Conservation (phyloP, 2,113 vertebrate genomes). For the Cygnus buccinator region DNA sequence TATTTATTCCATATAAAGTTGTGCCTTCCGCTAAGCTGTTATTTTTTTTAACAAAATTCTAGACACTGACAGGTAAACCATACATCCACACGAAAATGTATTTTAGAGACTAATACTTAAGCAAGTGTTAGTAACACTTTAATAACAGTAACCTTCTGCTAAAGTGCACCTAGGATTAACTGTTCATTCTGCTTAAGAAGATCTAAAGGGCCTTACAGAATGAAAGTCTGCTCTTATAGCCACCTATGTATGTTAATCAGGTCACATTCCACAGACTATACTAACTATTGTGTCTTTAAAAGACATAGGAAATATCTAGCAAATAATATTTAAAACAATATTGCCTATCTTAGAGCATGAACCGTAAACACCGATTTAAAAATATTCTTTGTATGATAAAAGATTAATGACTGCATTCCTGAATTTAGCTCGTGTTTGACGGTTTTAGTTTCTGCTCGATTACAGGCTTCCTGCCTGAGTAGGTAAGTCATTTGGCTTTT, state of each 20-base stretch:
- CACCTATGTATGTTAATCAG: neutral
- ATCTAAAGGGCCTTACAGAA: neutral
- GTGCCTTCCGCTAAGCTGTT: neutral
- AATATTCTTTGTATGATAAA: neutral
- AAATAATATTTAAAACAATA: conserved; percentile 3
- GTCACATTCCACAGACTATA: neutral
- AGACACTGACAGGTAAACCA: neutral
- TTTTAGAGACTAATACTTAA: neutral
- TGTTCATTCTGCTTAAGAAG: conserved; percentile 45
- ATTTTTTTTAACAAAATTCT: neutral
- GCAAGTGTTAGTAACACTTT: neutral
- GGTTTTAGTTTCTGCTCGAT: neutral
- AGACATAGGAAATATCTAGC: neutral
- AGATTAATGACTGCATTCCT: neutral
- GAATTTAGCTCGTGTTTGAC: neutral
- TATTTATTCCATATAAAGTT: neutral
- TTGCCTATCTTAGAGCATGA: neutral
- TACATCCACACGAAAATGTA: neutral
- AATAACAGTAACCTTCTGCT: conserved; percentile 34
- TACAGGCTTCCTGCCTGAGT: neutral
- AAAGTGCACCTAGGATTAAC: conserved; percentile 37
- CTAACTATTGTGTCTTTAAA: neutral
- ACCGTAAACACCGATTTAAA: neutral
- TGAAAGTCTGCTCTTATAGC: conserved; percentile 4
- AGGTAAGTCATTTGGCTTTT: neutral